A percentile compares a stretch with the other conserved stretches of the same genome.
Evolutionary conservation across 2,113 vertebrate genomes (phyloP).

Genomic region (Oncorhynchus gorbuscha): DNA sequence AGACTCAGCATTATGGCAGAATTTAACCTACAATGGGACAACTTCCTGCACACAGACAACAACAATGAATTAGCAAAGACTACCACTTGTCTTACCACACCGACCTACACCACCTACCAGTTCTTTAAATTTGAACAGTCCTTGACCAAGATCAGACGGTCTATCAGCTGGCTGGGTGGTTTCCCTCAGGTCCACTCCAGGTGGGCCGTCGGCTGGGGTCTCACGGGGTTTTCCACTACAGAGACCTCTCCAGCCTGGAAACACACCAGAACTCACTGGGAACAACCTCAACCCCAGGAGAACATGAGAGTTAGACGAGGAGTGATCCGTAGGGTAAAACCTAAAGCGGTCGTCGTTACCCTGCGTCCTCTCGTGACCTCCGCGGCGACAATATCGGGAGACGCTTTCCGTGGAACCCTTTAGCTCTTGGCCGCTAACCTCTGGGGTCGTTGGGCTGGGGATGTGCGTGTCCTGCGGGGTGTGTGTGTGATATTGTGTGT

Average conservation of each 20-base stretch:
- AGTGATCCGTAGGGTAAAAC: background rate
- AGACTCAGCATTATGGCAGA: background rate
- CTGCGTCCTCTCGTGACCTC: conserved; percentile 34
- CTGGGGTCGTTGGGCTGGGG: background rate
- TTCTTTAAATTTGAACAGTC: conserved; percentile 75
- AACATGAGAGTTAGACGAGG: background rate
- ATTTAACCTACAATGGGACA: background rate
- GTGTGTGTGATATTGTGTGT: background rate
- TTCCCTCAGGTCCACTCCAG: conserved; percentile 9
- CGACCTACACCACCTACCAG: conserved; percentile 62
- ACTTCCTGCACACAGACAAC: background rate
- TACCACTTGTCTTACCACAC: background rate
- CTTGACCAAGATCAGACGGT: conserved; percentile 48
- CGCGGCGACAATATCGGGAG: background rate
- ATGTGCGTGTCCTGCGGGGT: background rate
- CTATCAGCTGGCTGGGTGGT: conserved; percentile 6
- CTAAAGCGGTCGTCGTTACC: conserved; percentile 1
- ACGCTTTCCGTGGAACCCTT: background rate
- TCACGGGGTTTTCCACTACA: conserved; percentile 24
- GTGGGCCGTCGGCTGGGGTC: background rate
- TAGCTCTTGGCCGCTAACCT: too few species aligned
- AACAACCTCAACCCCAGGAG: background rate
- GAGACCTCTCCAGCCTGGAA: conserved; percentile 21
- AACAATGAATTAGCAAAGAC: background rate
- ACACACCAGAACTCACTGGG: conserved; percentile 24